phyloP scores from a whole-genome alignment of 2,888 invertebrate genomes.

The Acleris literana region DNA sequence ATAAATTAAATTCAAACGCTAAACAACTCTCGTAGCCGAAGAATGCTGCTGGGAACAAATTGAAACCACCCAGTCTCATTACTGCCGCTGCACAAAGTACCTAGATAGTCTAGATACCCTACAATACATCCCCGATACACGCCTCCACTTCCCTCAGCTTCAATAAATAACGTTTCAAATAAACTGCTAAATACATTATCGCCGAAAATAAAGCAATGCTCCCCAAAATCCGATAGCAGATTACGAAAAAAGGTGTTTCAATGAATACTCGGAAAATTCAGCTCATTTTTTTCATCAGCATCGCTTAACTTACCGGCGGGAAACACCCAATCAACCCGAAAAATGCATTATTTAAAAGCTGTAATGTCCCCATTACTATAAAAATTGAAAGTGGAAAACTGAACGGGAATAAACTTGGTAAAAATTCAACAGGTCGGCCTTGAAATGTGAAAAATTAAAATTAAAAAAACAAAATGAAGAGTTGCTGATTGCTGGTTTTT shows the following conservation, averaged over 20 bases:
- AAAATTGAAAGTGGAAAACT: background rate
- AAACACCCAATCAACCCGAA: background rate
- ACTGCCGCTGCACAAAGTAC: background rate
- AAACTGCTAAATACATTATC: background rate
- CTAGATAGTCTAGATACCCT: background rate
- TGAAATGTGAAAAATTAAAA: background rate
- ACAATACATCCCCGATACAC: background rate
- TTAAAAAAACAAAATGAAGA: too few relatives aligned
- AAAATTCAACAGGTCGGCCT: background rate
- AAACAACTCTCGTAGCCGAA: background rate
- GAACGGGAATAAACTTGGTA: background rate
- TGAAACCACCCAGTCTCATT: slow-evolving; percentile 27
- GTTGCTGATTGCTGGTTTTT: slow-evolving; percentile 1
- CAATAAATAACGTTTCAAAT: background rate
- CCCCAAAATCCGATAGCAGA: background rate
- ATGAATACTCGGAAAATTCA: slow-evolving; percentile 11
- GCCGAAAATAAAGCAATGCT: background rate
- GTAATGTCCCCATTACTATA: background rate
- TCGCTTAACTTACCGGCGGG: slow-evolving; percentile 12
- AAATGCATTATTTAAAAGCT: background rate
- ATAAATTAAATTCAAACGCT: background rate
- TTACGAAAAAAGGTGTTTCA: slow-evolving; percentile 1
- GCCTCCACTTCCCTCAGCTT: background rate
- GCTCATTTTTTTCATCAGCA: slow-evolving; percentile 17
- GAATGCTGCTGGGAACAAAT: slow-evolving; percentile 5